Percentiles rank a stretch among this genome's conserved stretches.
phyloP scores from a whole-genome alignment of 2,113 vertebrate species.

The Illadopsis cleaveri region DNA sequence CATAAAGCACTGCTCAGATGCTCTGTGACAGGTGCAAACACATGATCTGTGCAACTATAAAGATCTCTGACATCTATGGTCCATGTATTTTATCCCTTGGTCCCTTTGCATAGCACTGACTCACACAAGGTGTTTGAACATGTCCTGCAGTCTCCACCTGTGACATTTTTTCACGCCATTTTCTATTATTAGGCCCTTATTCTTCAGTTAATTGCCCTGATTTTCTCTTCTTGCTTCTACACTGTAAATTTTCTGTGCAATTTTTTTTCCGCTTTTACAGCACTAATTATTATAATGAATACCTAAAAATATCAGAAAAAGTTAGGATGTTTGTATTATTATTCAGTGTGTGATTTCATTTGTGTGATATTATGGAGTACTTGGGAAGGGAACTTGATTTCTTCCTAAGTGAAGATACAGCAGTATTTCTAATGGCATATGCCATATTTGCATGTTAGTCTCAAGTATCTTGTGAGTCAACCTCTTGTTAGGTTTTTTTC shows the following conservation, averaged over 20 bases:
- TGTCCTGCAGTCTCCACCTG: not conserved
- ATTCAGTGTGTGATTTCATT: not conserved
- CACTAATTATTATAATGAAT: not conserved
- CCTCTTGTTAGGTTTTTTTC: not conserved
- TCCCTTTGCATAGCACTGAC: not conserved
- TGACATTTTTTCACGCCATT: not conserved
- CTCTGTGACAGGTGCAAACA: constrained; percentile 52
- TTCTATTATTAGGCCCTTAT: not conserved
- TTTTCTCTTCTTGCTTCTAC: not conserved
- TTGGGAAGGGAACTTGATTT: not conserved
- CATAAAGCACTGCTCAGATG: constrained; percentile 9
- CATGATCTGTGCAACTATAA: constrained; percentile 14
- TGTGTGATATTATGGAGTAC: not conserved
- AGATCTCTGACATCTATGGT: constrained; percentile 2
- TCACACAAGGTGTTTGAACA: not conserved
- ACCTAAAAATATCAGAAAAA: not conserved
- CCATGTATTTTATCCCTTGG: not conserved
- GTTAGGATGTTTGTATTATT: not conserved
- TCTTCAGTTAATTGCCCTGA: not conserved
- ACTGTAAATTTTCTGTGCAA: not conserved
- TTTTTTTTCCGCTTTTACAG: not conserved
- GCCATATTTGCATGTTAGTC: not conserved
- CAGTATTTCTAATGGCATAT: not conserved
- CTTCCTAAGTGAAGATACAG: not conserved
- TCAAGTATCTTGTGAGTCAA: not conserved